Evolutionary conservation across 2,888 invertebrate genomes (phyloP), one percentile per base, ranked within the genome.

Genomic region (Stenoptilia bipunctidactyla): DNA sequence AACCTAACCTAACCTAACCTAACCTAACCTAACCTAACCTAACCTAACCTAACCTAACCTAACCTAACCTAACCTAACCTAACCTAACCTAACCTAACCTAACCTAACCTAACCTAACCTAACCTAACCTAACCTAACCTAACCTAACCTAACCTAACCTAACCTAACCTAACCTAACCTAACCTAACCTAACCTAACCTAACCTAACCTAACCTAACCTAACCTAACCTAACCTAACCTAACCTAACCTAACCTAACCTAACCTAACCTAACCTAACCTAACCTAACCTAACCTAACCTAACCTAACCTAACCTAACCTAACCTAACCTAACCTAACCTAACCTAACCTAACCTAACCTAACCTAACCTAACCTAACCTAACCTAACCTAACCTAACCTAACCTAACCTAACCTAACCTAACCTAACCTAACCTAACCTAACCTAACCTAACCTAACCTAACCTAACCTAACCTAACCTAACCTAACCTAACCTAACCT

Each of bases 181-280:
- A 37, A 37, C 37, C 37, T 37, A 37, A 37, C 37, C 37, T 37
- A 37, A 37, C 37, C 37, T 37, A 37, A 37, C 37, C 37, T 37
- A 37, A 37, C 37, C 37, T 37, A 37, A 37, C 37, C 37, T 37
- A 37, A 37, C 37, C 37, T 37, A 37, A 37, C 37, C 37, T 37
- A 37, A 37, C 37, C 37, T 37, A 37, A 37, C 37, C 37, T 37
- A 37, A 37, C 37, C 37, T 37, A 37, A 37, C 37, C 37, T 37
- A 37, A 37, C 37, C 37, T 37, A 37, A 37, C 37, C 37, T 37
- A 37, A 37, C 37, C 37, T 37, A 37, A 37, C 37, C 37, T 37
- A 37, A 37, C 37, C 37, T 37, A 37, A 37, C 37, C 37, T 37
- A 37, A 37, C 37, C 37, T 37, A 37, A 37, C 37, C 37, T 37